Conservation (phyloP, 2,888 invertebrate species). For the Agrotis puta region DNA sequence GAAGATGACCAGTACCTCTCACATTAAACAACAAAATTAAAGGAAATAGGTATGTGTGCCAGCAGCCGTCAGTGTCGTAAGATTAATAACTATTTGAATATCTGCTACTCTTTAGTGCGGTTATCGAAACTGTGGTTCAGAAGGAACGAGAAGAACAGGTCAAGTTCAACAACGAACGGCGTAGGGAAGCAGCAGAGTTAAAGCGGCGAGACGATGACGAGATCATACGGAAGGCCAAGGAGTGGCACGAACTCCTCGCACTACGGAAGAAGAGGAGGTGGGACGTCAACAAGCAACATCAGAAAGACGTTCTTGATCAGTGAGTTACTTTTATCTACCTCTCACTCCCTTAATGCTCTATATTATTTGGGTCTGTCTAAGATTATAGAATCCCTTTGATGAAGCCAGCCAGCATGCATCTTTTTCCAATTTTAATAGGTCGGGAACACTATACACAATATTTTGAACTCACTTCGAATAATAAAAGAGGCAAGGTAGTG, state of each 20-base stretch:
- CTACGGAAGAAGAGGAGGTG: conserved; percentile 72
- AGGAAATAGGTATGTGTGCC: too few species aligned
- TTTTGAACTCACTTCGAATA: neutral
- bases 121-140: conserved; percentile 84
- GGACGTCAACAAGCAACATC: conserved; percentile 80
- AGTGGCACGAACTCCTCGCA: conserved; percentile 79
- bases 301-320: conserved; percentile 84
- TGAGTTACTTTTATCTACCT: conserved; percentile 65
- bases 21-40: neutral
- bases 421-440: neutral
- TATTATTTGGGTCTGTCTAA: neutral
- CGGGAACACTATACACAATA: too few species aligned
- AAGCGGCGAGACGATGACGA: conserved; percentile 79
- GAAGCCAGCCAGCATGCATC: neutral
- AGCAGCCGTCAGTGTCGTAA: too few species aligned
- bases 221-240: conserved; percentile 77
- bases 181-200: conserved; percentile 73
- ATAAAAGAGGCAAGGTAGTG: neutral
- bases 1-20: neutral
- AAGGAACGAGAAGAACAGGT: conserved; percentile 85
- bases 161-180: conserved; percentile 79
- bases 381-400: neutral
- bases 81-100: neutral
- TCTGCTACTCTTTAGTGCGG: conserved; percentile 75
- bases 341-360: neutral